Percentiles rank a stretch among this genome's conserved stretches.
Evolutionary conservation across 2,797 vertebrate genomes (phyloP).

Genomic region (Tapirus indicus): DNA sequence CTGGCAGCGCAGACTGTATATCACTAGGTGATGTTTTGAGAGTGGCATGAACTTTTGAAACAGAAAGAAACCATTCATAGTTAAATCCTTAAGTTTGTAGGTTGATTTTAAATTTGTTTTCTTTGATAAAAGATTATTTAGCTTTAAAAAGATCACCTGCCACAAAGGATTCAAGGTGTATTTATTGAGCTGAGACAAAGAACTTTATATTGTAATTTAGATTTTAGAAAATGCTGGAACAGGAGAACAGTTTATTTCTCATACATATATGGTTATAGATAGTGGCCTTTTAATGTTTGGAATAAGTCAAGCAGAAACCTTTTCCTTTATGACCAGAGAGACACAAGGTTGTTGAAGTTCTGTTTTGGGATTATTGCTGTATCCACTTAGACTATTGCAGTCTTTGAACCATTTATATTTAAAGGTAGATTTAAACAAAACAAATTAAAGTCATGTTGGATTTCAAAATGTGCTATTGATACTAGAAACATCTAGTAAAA

Average conservation of each 20-base stretch:
- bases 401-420: neutral
- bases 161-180: constrained; percentile 10
- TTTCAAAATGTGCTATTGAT: constrained; percentile 18
- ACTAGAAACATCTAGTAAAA: neutral
- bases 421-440: constrained; percentile 35
- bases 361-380: neutral
- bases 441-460: neutral
- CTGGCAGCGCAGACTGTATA: neutral
- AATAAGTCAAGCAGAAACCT: constrained; percentile 39
- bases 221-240: constrained; percentile 40
- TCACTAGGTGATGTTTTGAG: constrained; percentile 44
- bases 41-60: constrained; percentile 50
- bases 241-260: constrained; percentile 53
- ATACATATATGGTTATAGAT: constrained; percentile 58
- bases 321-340: constrained; percentile 45
- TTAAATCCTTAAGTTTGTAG: constrained; percentile 50
- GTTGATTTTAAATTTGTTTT: constrained; percentile 63
- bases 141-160: constrained; percentile 60
- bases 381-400: neutral
- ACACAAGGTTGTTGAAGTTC: neutral
- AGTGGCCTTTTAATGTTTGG: constrained; percentile 58
- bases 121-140: constrained; percentile 58
- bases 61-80: constrained; percentile 66
- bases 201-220: constrained; percentile 55
- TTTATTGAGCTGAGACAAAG: constrained; percentile 7